Percentiles rank a stretch among this genome's conserved stretches.
phyloP scores from a whole-genome alignment of 23 tunicate species.

The Trididemnum nubilum region DNA sequence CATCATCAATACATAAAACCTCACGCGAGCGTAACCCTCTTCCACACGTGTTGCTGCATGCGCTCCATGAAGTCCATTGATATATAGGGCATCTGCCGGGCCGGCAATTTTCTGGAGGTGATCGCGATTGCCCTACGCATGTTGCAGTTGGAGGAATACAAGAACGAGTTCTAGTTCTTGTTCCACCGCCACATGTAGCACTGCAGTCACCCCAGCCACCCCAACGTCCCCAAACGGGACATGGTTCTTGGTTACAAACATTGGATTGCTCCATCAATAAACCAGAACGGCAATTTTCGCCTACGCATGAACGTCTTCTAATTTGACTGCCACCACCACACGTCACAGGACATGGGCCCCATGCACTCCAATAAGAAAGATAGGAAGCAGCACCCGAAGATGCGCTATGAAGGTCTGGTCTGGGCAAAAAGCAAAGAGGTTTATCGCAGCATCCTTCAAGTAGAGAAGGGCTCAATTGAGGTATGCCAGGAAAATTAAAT shows the following conservation, averaged over 20 bases:
- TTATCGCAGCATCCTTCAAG: conserved; percentile 42
- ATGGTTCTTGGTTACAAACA: conserved; percentile 1
- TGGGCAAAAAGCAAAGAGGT: conserved; percentile 33
- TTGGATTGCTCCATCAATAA: background rate
- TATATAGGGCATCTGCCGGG: background rate
- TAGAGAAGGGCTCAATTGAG: conserved; percentile 19
- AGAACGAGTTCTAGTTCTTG: background rate
- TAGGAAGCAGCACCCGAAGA: conserved; percentile 29
- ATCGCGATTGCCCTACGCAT: too few relatives aligned
- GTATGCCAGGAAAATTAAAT: conserved; percentile 6
- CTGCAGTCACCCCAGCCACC: background rate
- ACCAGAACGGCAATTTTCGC: background rate
- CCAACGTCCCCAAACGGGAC: background rate
- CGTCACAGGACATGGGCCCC: conserved; percentile 22
- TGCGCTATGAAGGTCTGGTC: background rate
- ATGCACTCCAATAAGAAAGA: conserved; percentile 16
- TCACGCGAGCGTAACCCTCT: background rate
- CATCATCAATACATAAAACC: too few relatives aligned
- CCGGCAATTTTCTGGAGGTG: too few relatives aligned
- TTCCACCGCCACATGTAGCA: conserved; percentile 15
- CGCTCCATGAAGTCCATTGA: background rate
- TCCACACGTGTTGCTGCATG: background rate
- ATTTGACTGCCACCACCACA: conserved; percentile 38
- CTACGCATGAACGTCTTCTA: conserved; percentile 23
- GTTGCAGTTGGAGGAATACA: background rate